phyloP scores from a whole-genome alignment of 2,113 vertebrate genomes.

The Clupea harengus region DNA sequence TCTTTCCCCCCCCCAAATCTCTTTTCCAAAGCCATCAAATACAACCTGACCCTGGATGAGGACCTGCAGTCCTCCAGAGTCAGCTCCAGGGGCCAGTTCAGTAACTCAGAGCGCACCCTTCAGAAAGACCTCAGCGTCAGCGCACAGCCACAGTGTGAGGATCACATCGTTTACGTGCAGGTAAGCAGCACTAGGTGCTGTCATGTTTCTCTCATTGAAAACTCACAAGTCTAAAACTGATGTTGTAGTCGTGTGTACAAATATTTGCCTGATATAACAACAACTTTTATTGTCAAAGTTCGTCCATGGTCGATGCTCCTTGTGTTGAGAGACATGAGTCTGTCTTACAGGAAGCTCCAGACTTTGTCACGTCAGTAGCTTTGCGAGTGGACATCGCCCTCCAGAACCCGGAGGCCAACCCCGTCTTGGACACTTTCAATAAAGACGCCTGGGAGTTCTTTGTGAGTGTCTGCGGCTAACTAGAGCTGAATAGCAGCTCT shows the following conservation, averaged over 20 bases:
- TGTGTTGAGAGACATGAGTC: neutral
- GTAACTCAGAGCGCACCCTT: slow-evolving; percentile 74
- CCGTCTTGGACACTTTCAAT: slow-evolving; percentile 75
- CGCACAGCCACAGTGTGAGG: slow-evolving; percentile 56
- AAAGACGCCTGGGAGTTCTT: slow-evolving; percentile 72
- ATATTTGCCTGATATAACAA: neutral
- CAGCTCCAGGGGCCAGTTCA: slow-evolving; percentile 79
- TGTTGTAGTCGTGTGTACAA: neutral
- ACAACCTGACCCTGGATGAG: slow-evolving; percentile 78
- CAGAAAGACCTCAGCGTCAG: slow-evolving; percentile 62
- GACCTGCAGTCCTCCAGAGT: slow-evolving; percentile 75
- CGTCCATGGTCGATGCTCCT: neutral
- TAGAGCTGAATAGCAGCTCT: neutral
- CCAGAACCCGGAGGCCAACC: slow-evolving; percentile 68
- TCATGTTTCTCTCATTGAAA: no score
- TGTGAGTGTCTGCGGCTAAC: slow-evolving; percentile 66
- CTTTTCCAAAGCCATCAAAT: slow-evolving; percentile 65
- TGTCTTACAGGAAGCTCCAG: slow-evolving; percentile 71
- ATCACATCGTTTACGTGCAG: slow-evolving; percentile 73
- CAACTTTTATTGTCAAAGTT: neutral
- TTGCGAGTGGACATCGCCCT: slow-evolving; percentile 75
- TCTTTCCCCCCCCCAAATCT: neutral
- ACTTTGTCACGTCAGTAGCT: slow-evolving; percentile 74
- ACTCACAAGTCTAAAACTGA: neutral
- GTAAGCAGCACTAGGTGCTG: slow-evolving; percentile 52